Base-by-base conservation (phyloP, 2,888 invertebrate species). In the Seira musarum region DNA sequence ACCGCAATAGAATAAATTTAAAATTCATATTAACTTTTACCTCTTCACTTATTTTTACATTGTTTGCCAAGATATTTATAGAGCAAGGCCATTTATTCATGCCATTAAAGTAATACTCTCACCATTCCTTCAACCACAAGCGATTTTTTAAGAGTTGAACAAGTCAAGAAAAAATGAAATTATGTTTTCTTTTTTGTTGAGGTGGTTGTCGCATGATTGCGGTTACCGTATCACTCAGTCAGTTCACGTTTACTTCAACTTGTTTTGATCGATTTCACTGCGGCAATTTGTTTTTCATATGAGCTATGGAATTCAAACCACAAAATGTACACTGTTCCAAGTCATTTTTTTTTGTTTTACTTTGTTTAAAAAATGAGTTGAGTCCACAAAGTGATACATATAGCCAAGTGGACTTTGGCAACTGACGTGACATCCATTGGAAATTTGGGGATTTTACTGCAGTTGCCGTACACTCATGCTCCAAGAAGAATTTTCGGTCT, bases 201-300 rank as follows among this genome's bases (percentile, higher is more conserved):
- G 53, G 53, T 53, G 53, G 17, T 15, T 53, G 53, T 53, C 53
- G 53, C 53, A 53, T 53, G 53, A n/a, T 53, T 53, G 53, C 53
- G 53, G 53, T 53, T 53, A 53, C 15, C 53, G 17, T 53, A 53
- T 15, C 57, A 49, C 22, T 24, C 24, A 68, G 10, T 35, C 57
- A 22, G 69, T 69, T 22, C 22, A 19, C 46, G 30, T 63, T 63
- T 40, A 49, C 2, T 68, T 15, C 22, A 25, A 57, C 22, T 57
- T 65, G 22, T 65, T 64, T n/a, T 73, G 22, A 73, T 73, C 73
- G 73, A 73, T 73, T 73, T 66, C 73, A 73, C 65, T 73, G 73
- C 73, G 73, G 66, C 73, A 73, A 73, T 73, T 73, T 66, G 65
- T 66, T 73, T 53, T 30, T 24, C 25, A 49, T 24, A 25, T 49